phyloP scores from a whole-genome alignment of 2,113 vertebrate species.

The Rhea americana region DNA sequence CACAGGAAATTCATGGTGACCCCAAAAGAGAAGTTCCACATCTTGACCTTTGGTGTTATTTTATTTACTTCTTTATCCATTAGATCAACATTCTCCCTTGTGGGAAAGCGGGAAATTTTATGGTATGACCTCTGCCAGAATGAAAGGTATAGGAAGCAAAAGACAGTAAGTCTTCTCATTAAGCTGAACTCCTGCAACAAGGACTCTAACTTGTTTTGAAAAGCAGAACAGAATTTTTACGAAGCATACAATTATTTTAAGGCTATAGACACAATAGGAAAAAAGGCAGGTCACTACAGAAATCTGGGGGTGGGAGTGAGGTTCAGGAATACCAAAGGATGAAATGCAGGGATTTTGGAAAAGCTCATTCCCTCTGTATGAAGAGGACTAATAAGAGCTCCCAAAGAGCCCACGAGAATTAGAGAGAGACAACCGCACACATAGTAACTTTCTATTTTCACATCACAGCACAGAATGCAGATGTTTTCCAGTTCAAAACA shows the following conservation, averaged over 20 bases:
- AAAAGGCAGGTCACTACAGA: background rate
- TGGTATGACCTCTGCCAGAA: background rate
- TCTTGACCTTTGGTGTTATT: background rate
- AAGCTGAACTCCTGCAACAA: background rate
- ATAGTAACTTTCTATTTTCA: accelerated
- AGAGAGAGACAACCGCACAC: background rate
- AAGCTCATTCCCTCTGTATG: background rate
- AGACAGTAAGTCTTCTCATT: background rate
- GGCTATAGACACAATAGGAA: background rate
- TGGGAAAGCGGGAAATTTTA: background rate
- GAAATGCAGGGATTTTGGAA: background rate
- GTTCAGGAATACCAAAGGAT: background rate
- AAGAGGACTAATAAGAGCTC: background rate
- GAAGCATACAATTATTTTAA: background rate
- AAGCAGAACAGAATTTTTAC: background rate
- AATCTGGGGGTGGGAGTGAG: background rate
- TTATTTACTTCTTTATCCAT: no score
- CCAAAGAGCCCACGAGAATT: background rate
- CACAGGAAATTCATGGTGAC: background rate
- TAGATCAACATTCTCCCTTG: background rate
- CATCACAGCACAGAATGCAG: background rate
- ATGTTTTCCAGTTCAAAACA: no score
- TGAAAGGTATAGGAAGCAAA: background rate
- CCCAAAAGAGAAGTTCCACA: background rate
- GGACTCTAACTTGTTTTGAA: background rate